phyloP scores from a whole-genome alignment of 1,140 invertebrate genomes.

The Drosophila rufa region DNA sequence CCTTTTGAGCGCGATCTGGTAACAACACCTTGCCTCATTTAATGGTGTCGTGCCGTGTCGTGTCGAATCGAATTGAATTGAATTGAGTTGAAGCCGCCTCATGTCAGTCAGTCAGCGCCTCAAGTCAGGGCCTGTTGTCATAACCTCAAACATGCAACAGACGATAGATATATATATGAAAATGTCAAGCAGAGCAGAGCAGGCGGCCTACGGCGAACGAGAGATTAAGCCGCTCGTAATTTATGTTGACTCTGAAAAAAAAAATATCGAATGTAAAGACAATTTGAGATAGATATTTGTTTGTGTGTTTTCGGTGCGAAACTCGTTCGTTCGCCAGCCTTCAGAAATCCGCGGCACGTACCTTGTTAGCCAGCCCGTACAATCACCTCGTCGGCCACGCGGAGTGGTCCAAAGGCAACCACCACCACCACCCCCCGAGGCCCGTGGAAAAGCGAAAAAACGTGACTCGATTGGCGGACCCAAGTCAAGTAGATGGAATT shows the following conservation, averaged over 20 bases:
- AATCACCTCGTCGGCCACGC: constrained; percentile 66
- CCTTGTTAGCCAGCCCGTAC: constrained; percentile 73
- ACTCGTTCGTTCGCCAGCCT: constrained; percentile 77
- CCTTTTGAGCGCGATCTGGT: constrained; percentile 37
- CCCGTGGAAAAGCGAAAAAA: constrained; percentile 45
- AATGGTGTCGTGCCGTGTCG: constrained; percentile 53
- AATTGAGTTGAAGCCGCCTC: constrained; percentile 17
- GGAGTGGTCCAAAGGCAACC: constrained; percentile 41
- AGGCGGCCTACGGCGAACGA: constrained; percentile 30
- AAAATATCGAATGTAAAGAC: constrained; percentile 78
- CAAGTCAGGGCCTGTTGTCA: constrained; percentile 49
- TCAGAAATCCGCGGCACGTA: constrained; percentile 71
- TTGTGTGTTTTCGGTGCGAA: constrained; percentile 23
- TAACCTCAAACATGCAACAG: constrained; percentile 65
- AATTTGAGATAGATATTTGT: constrained; percentile 72
- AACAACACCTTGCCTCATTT: constrained; percentile 62
- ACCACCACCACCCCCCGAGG: background rate
- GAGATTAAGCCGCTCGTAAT: constrained; percentile 73
- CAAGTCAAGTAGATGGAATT: constrained; percentile 77
- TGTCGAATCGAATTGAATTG: constrained; percentile 36
- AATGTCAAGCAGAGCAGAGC: constrained; percentile 23
- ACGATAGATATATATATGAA: constrained; percentile 33
- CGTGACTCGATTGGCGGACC: constrained; percentile 65
- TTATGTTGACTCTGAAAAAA: constrained; percentile 80
- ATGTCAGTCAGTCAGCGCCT: constrained; percentile 23